Base-by-base conservation (phyloP, 2,888 invertebrate genomes). In the Aleiodes alternator region DNA sequence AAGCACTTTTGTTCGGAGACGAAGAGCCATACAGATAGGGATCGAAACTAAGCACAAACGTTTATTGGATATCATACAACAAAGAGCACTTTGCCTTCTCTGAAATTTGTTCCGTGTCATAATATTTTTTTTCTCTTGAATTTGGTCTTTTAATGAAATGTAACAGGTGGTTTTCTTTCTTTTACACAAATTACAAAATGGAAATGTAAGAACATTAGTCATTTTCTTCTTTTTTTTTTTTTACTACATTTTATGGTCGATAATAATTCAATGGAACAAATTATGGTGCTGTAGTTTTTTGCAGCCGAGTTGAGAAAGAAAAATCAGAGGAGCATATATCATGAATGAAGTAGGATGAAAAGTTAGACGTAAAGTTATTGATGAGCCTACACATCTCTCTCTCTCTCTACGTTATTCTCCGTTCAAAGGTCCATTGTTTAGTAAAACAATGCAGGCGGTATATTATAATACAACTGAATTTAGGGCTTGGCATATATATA, bases 11-110 rank as follows among this genome's bases (percentile, higher is more conserved):
- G 59, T 72, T 48, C 74, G 61, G 50, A 55, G 48, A 51, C 69
- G 29, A 61, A 16, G 38, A 43, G 43, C 43, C 48, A 51, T 3
- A 11, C 14, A 70, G 57, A 70, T 29, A 69, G 31, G 11, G 34
- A 14, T 31, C 53, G 51, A 23, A 56, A 61, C 23, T 14, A 55
- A 68, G 53, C 68, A 76, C 73, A 56, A 81, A 79, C 80, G 80
- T 81, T 82, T 80, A 82, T 83, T 81, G 80, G 78, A 82, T 81
- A 78, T 77, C 70, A 74, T 77, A 78, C 77, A 76, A 80, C 80
- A 81, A 81, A 82, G 82, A 81, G 80, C 79, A 81, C 80, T 83
- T 83, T 76, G 76, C 79, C 73, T 76, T 76, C 68, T 73, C 57
- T 34, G 57, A 78, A 73, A 77, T 73, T 77, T 76, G 81, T 83